Evolutionary conservation across 2,888 invertebrate genomes (phyloP).

Genomic region (Archips xylosteana): DNA sequence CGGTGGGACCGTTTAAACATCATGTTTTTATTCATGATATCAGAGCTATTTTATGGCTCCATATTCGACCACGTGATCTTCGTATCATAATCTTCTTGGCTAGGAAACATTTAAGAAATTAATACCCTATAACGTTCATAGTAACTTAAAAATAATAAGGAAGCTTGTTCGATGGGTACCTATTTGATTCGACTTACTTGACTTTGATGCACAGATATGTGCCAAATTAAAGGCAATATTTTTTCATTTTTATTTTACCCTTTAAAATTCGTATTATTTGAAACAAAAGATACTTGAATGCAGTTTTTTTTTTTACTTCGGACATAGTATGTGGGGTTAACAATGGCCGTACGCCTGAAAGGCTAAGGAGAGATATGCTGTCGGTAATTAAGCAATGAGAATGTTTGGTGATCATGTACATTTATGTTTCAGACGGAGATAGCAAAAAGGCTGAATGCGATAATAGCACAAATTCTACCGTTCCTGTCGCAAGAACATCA

Average conservation of each 20-base stretch:
- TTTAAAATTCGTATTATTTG: no score
- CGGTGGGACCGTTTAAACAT: constrained; percentile 47
- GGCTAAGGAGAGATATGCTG: not conserved
- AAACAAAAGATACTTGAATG: no score
- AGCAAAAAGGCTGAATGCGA: constrained; percentile 96
- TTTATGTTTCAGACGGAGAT: constrained; percentile 94
- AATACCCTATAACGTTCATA: constrained; percentile 33
- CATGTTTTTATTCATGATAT: constrained; percentile 55
- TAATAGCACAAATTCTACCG: constrained; percentile 97
- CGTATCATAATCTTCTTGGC: constrained; percentile 46
- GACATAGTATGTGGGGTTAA: not conserved
- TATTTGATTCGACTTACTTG: constrained; percentile 33
- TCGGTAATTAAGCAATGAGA: not conserved
- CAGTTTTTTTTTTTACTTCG: no score
- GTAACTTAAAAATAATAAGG: constrained; percentile 23
- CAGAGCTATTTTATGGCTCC: constrained; percentile 51
- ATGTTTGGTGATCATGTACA: no score
- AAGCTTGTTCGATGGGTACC: constrained; percentile 43
- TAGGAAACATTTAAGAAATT: constrained; percentile 24
- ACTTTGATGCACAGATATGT: no score
- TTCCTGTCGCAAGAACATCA: constrained; percentile 96
- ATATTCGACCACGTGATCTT: constrained; percentile 48
- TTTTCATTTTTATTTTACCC: no score
- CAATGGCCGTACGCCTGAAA: not conserved
- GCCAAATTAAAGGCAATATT: no score